These are phyloP conservation scores for Julus scandinavius DNA, from an alignment of 2,888 invertebrate species.

Conservation along the genomic window DNA sequence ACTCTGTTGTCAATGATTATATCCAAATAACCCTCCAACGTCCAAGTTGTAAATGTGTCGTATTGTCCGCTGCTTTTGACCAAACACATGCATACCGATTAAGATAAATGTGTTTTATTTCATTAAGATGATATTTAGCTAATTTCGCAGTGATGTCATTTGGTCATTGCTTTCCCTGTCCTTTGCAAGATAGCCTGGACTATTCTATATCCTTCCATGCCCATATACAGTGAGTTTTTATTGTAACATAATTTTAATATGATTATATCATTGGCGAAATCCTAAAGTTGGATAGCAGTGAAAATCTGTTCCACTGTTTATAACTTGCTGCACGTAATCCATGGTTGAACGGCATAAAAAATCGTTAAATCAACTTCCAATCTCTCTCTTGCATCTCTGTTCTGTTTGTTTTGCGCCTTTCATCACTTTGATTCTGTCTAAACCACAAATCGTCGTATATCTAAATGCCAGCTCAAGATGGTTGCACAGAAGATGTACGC, in stretches of 20 bases:
- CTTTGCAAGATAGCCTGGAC: no score
- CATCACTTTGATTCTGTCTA: not conserved
- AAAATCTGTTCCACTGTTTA: not conserved
- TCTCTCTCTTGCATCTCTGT: not conserved
- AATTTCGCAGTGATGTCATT: no score
- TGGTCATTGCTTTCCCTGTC: no score
- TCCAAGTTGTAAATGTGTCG: not conserved
- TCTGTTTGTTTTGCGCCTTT: slow-evolving; percentile 9
- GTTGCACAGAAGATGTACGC: not conserved
- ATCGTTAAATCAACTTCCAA: slow-evolving; percentile 24
- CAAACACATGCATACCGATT: no score
- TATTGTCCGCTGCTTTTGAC: no score
- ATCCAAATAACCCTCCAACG: not conserved
- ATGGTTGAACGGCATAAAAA: not conserved
- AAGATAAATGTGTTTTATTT: no score
- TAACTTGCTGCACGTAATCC: slow-evolving; percentile 32
- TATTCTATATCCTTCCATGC: no score
- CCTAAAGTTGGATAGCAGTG: not conserved
- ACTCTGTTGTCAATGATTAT: not conserved
- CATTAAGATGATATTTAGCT: no score
- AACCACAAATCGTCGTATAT: not conserved
- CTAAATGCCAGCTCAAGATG: not conserved
- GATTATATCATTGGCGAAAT: no score
- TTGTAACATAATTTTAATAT: no score
- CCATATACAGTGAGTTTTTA: no score